phyloP scores from a whole-genome alignment of 2,797 vertebrate genomes.

The Siniperca undulata region DNA sequence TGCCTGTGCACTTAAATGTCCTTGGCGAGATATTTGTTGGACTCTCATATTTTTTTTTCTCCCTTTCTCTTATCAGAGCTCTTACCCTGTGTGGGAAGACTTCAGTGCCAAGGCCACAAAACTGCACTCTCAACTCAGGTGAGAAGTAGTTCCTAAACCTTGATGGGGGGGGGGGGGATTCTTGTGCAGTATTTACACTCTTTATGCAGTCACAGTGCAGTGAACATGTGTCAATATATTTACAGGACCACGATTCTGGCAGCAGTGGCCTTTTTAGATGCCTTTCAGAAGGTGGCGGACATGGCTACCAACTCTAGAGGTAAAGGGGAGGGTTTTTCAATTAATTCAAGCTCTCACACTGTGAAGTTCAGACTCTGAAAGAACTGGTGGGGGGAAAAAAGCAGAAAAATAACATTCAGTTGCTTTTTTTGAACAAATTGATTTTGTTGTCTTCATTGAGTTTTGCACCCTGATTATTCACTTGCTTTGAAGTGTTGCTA shows the following conservation, averaged over 20 bases:
- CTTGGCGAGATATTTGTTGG: conserved; percentile 37
- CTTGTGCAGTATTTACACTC: conserved; percentile 32
- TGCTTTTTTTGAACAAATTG: rapidly evolving
- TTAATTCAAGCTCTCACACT: neutral
- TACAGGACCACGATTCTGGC: conserved; percentile 96
- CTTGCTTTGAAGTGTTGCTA: neutral
- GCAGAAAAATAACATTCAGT: neutral
- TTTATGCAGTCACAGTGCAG: conserved; percentile 2
- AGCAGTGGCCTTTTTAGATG: conserved; percentile 95
- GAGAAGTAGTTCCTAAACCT: conserved; percentile 62
- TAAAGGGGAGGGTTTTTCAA: conserved; percentile 71
- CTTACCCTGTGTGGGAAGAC: conserved; percentile 88
- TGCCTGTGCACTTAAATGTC: conserved; percentile 20
- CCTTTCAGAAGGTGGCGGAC: conserved; percentile 99
- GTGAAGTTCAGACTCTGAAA: neutral
- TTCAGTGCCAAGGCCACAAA: conserved; percentile 95
- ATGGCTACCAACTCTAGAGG: conserved; percentile 98
- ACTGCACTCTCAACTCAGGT: conserved; percentile 98
- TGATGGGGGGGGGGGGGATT: neutral
- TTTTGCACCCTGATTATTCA: neutral
- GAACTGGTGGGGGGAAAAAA: neutral
- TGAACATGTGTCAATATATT: conserved; percentile 51
- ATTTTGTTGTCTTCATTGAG: neutral
- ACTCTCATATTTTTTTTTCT: conserved; percentile 31
- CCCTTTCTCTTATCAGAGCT: conserved; percentile 75